Evolutionary conservation across 2,888 invertebrate species (phyloP), one percentile per base, ranked within the genome.

Genomic region (Drosophila formosana): DNA sequence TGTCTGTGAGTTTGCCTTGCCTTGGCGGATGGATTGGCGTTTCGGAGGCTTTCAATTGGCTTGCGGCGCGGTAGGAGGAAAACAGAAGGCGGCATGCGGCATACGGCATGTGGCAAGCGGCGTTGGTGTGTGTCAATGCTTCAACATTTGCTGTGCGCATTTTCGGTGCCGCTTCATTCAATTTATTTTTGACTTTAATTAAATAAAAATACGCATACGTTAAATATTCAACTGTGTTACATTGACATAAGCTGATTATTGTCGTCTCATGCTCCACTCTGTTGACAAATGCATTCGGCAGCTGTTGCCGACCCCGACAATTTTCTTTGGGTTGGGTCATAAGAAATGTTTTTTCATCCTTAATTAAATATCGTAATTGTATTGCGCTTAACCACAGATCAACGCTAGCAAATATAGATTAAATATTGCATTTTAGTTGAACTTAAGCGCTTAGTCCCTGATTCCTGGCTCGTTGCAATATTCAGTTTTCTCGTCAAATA

Each of bases 191-290:
- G 70, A 86, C 71, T 78, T 73, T 80, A 83, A 88, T 83, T 83
- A 83, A 80, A 88, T 87, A 83, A 80, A 86, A 88, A 89, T 83
- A 88, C 72, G 70, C 80, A 60, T 65, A 68, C 66, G 68, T 80
- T 61, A 41, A 72, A 67, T 46, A 49, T 58, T 37, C 23, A 61
- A 51, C 55, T 64, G 49, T 23, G 32, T 47, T 37, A 34, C 66
- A 53, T 80, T 66, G 60, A 78, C 63, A 53, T 70, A 86, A 86
- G 83, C 74, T 64, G 74, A 82, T 80, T 77, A 86, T 68, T 58
- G 45, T 60, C 41, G 49, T 18, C 13, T 6, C 68, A 56, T 46
- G 62, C 49, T 50, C 30, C 56, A 26, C 39, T 25, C 47, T 26
- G 50, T 53, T 56, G 55, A 53, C 39, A 13, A 23, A 34, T 49